These are phyloP conservation scores for Theonella swinhoei DNA, from an alignment of 37 sponge, comb jelly and placozoan genomes.

Conservation along the genomic window DNA sequence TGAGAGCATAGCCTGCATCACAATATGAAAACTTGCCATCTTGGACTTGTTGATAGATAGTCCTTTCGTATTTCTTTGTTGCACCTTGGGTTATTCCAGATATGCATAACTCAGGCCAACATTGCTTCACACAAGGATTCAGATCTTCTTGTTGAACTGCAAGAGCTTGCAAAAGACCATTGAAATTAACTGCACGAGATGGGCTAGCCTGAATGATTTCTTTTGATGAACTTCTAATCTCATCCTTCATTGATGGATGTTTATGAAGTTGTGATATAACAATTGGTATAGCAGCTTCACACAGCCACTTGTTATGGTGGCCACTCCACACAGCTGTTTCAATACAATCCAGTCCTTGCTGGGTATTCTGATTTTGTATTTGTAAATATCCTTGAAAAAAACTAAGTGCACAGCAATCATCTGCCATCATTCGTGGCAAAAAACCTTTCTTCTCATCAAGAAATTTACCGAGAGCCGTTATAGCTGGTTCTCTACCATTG, in stretches of 20 bases:
- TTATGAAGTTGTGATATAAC: background rate
- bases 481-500: background rate
- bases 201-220: background rate
- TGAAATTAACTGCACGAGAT: background rate
- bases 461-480: background rate
- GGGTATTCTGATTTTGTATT: background rate
- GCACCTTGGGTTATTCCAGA: slow-evolving; percentile 24
- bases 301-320: background rate
- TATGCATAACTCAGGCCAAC: slow-evolving; percentile 45
- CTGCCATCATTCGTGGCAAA: background rate
- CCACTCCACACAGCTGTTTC: background rate
- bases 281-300: background rate
- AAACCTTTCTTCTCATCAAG: background rate
- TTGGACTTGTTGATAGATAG: slow-evolving; percentile 29
- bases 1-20: slow-evolving; percentile 59
- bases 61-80: slow-evolving; percentile 43
- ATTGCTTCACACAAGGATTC: slow-evolving; percentile 13
- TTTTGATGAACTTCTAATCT: too few relatives aligned
- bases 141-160: background rate
- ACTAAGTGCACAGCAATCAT: background rate
- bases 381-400: background rate
- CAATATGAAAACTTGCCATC: slow-evolving; percentile 29
- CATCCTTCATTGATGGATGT: background rate
- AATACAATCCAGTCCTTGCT: background rate
- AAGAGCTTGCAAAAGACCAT: background rate